Base-by-base conservation (phyloP, 2,113 vertebrate species). In the Campylomormyrus tamandua region DNA sequence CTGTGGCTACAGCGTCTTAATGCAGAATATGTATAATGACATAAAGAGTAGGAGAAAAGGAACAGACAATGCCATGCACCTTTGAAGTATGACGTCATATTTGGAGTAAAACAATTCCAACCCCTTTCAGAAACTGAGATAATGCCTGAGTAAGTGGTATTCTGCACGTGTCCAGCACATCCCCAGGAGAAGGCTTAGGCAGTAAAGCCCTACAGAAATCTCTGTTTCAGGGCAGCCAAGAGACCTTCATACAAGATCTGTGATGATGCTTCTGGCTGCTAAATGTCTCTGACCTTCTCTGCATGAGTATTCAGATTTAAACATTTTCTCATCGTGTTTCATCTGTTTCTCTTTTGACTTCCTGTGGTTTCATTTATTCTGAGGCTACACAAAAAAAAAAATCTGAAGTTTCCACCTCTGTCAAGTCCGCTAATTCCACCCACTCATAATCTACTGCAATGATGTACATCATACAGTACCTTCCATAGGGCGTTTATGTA, bases 331-430 rank as follows among this genome's bases (percentile, higher is more conserved):
- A 89, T n/a, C 27, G 21, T 56, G 52, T 89, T 89, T 89, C 52
- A 35, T 52, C 52, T 89, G 77, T 58, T 58, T 53, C 77, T 58
- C 27, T 49, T 39, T 19, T 84, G 52, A 46, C 80, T 89, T 89
- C 80, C 89, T 62, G 89, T 89, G 89, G 89, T 85, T 84, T 62
- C 77, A 89, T 85, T 84, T 84, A 62, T 89, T 89, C 89, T 84
- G 53, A 89, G 80, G 77, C 62, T 62, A 85, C 52, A 48, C 3
- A 85, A 80, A 89, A 52, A 89, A 52, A 56, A 89, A 85, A 89
- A 56, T 58, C 49, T 56, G 19, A 84, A 89, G 89, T 89, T 89
- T 89, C 89, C 89, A 89, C 50, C 80, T 89, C 89, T 84, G 50
- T 85, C 74, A 27, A 83, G 80, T 84, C 42, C 77, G 42, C 89